Percentiles rank a stretch among this genome's conserved stretches.
Evolutionary conservation across 2,797 vertebrate species (phyloP).

Genomic region (Phalanger gymnotis): DNA sequence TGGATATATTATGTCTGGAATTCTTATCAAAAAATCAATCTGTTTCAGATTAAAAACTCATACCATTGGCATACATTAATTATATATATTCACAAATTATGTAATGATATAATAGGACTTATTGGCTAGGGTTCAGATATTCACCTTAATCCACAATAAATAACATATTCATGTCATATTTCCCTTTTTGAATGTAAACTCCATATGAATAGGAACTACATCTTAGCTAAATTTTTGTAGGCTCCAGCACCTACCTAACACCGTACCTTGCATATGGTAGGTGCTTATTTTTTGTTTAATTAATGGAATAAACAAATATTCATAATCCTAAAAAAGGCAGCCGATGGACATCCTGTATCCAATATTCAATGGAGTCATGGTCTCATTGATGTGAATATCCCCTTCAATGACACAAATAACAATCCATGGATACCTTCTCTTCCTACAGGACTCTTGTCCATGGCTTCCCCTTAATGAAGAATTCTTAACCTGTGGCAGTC

Average conservation of each 20-base stretch:
- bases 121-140: not conserved
- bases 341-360: not conserved
- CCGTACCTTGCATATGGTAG: not conserved
- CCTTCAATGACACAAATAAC: not conserved
- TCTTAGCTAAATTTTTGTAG: not conserved
- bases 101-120: not conserved
- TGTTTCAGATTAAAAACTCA: not conserved
- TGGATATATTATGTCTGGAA: not conserved
- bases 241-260: not conserved
- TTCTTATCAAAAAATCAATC: not conserved
- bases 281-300: not conserved
- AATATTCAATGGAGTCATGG: not conserved
- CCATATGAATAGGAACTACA: not conserved
- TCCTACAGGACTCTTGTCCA: not conserved
- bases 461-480: not conserved
- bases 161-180: not conserved
- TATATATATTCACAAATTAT: not conserved
- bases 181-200: not conserved
- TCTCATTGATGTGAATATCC: not conserved
- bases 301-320: not conserved
- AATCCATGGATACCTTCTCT: not conserved
- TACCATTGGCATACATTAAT: not conserved
- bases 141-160: not conserved
- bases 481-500: not conserved
- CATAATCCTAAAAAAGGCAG: not conserved